These are phyloP conservation scores for Meiosimyza platycephala DNA, from an alignment of 2,888 invertebrate genomes.

Conservation along the genomic window DNA sequence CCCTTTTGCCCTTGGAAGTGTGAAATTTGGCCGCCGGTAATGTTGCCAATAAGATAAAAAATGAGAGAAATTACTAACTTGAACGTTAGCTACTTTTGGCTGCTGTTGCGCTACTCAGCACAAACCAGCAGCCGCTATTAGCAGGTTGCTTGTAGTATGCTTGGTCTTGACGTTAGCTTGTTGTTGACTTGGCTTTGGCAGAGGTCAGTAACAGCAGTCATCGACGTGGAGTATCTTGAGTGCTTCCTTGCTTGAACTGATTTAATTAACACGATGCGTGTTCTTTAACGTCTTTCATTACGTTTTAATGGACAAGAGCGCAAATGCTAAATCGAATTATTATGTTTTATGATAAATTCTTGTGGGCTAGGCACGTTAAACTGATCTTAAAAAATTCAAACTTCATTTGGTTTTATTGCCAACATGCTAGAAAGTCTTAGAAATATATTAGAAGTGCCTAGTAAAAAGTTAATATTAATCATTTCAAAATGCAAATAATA, in stretches of 20 bases:
- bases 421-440: no score
- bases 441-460: no score
- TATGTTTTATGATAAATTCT: no score
- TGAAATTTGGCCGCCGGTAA: slow-evolving; percentile 51
- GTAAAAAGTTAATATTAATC: no score
- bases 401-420: no score
- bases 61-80: neutral
- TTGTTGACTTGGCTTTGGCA: slow-evolving; percentile 20
- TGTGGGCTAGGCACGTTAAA: no score
- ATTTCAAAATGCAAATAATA: no score
- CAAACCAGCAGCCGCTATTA: neutral
- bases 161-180: slow-evolving; percentile 29
- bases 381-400: no score
- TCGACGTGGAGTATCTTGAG: slow-evolving; percentile 20
- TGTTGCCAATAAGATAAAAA: slow-evolving; percentile 5
- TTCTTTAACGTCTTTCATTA: slow-evolving; percentile 12
- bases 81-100: neutral
- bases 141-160: slow-evolving; percentile 16
- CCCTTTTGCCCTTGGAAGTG: slow-evolving; percentile 58
- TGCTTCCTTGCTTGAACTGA: slow-evolving; percentile 31
- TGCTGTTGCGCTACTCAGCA: neutral
- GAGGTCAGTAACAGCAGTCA: slow-evolving; percentile 14
- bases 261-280: slow-evolving; percentile 34
- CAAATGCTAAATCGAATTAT: slow-evolving; percentile 1
- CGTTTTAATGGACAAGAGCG: slow-evolving; percentile 1